phyloP scores from a whole-genome alignment of 2,888 invertebrate genomes.

The Melolontha melolontha region DNA sequence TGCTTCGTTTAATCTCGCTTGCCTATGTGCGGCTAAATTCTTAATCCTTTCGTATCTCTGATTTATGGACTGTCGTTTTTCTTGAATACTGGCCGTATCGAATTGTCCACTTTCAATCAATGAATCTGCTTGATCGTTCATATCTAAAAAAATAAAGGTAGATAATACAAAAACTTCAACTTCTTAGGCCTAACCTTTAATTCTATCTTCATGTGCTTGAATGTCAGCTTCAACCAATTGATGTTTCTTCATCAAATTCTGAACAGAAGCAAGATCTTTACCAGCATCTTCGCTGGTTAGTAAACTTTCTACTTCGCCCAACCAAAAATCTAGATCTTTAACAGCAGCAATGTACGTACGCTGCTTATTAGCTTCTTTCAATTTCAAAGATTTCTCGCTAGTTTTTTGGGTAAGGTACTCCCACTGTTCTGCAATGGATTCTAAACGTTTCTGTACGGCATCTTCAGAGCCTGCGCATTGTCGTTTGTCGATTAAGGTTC shows the following conservation, averaged over 20 bases:
- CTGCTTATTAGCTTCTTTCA: conserved; percentile 99
- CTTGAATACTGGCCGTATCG: conserved; percentile 95
- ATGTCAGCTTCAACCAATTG: conserved; percentile 99
- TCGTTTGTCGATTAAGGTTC: conserved; percentile 92
- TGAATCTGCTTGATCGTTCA: conserved; percentile 97
- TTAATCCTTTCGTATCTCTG: conserved; percentile 95
- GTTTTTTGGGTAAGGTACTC: conserved; percentile 98
- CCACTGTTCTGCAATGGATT: conserved; percentile 98
- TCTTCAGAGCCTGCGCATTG: conserved; percentile 99
- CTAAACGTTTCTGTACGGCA: conserved; percentile 90
- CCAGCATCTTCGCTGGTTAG: conserved; percentile 97
- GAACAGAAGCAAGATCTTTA: conserved; percentile 97
- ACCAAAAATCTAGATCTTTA: conserved; percentile 99
- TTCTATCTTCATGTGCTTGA: conserved; percentile 94
- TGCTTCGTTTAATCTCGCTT: conserved; percentile 93
- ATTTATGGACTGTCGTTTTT: conserved; percentile 95
- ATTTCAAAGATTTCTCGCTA: conserved; percentile 96
- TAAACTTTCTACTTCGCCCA: conserved; percentile 97
- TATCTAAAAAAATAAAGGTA: conserved; percentile 69
- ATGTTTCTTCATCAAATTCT: conserved; percentile 98
- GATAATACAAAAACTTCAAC: neutral
- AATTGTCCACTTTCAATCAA: conserved; percentile 97
- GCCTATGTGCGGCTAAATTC: conserved; percentile 91
- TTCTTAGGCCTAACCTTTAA: conserved; percentile 71
- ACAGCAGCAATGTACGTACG: conserved; percentile 99